phyloP scores from a whole-genome alignment of 2,888 invertebrate species.

The Orthosia incerta region DNA sequence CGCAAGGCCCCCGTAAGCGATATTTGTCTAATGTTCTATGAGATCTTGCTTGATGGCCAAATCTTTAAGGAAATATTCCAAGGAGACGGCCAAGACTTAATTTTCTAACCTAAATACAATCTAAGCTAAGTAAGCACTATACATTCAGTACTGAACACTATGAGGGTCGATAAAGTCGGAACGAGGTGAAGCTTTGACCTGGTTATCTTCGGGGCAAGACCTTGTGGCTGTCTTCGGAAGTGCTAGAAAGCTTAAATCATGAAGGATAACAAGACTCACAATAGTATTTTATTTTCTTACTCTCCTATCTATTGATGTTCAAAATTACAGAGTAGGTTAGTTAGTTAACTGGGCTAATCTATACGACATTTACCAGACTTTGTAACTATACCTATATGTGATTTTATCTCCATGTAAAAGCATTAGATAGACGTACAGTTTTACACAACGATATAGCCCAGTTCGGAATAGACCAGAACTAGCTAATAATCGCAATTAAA shows the following conservation, averaged over 20 bases:
- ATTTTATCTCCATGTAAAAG: not conserved
- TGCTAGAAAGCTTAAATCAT: not conserved
- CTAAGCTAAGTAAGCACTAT: not conserved
- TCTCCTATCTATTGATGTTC: not conserved
- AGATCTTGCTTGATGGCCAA: not conserved
- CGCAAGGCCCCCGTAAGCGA: not conserved
- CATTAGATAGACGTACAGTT: not conserved
- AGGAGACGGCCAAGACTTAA: not conserved
- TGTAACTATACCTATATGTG: no score
- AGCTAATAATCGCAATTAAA: slow-evolving; percentile 11
- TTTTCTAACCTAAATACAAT: not conserved
- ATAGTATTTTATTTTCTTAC: not conserved
- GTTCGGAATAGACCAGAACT: not conserved
- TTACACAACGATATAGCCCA: not conserved
- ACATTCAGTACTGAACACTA: not conserved
- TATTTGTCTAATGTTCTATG: not conserved
- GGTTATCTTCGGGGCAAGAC: not conserved
- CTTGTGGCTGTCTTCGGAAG: not conserved
- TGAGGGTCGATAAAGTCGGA: not conserved
- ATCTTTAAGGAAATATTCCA: not conserved
- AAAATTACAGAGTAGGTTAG: not conserved
- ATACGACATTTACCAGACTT: no score
- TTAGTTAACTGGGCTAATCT: no score
- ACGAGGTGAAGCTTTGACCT: slow-evolving; percentile 39
- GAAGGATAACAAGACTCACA: not conserved